These are phyloP conservation scores for Limnodromus scolopaceus DNA, from an alignment of 2,797 vertebrate species.

Conservation along the genomic window DNA sequence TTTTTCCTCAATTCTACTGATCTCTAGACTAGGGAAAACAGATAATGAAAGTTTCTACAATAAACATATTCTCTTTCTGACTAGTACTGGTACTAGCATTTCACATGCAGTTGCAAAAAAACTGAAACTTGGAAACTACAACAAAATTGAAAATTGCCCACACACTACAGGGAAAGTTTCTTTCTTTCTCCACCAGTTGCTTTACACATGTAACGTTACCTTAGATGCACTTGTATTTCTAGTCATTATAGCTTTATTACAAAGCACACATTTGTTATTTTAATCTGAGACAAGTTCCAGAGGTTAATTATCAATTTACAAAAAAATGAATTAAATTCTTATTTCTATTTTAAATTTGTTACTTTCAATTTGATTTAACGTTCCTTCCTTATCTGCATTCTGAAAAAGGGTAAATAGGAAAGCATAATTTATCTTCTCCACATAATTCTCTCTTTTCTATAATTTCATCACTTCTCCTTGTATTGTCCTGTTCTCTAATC, in stretches of 20 bases:
- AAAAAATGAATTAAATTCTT: background rate
- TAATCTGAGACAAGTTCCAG: background rate
- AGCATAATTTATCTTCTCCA: slow-evolving; percentile 5
- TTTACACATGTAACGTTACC: background rate
- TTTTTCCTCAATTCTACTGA: background rate
- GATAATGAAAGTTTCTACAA: background rate
- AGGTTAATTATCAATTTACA: background rate
- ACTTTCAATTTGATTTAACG: background rate
- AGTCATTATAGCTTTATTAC: background rate
- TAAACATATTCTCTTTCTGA: background rate
- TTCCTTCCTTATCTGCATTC: background rate
- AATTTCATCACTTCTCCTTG: background rate
- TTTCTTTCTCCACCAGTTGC: background rate
- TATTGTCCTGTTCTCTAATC: background rate
- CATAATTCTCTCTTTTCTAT: background rate
- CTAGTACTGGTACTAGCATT: background rate
- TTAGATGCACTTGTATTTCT: background rate
- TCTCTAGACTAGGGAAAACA: background rate
- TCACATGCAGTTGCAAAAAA: background rate
- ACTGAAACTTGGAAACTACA: background rate
- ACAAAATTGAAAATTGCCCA: background rate
- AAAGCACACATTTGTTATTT: background rate
- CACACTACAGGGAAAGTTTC: background rate
- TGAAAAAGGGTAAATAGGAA: background rate
- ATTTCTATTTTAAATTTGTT: background rate